phyloP scores from a whole-genome alignment of 2,888 invertebrate genomes.

The Toxonevra muliebris region DNA sequence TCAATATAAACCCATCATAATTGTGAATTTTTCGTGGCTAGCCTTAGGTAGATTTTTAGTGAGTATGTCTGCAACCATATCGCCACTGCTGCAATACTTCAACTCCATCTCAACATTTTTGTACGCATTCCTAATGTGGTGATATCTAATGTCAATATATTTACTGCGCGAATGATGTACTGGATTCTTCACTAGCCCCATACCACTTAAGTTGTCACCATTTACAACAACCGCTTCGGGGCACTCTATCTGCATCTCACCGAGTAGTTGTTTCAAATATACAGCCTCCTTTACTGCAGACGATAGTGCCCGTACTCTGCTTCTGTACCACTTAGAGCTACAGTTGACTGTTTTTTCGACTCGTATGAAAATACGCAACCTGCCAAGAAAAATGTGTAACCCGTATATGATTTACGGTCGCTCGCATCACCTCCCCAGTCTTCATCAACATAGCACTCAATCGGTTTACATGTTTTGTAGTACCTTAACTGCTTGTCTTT shows the following conservation, averaged over 20 bases:
- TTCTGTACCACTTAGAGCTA: constrained; percentile 37
- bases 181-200: constrained; percentile 25
- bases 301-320: constrained; percentile 34
- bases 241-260: constrained; percentile 13
- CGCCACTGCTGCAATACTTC: too few species aligned
- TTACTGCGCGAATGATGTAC: constrained; percentile 31
- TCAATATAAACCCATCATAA: too few species aligned
- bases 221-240: not conserved
- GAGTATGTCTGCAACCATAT: too few species aligned
- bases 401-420: constrained; percentile 35
- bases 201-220: constrained; percentile 30
- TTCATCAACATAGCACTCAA: constrained; percentile 30
- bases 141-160: constrained; percentile 34
- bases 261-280: constrained; percentile 26
- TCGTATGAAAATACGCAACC: constrained; percentile 37
- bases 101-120: too few species aligned
- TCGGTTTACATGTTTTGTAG: constrained; percentile 8
- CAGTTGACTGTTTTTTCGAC: constrained; percentile 35
- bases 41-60: too few species aligned
- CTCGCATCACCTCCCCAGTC: constrained; percentile 33
- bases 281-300: constrained; percentile 34
- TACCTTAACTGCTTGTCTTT: constrained; percentile 18
- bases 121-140: constrained; percentile 4
- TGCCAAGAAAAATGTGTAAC: constrained; percentile 32
- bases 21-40: too few species aligned